Conservation (phyloP, 2,888 invertebrate species). For the Mongoloraphidia duomilia region DNA sequence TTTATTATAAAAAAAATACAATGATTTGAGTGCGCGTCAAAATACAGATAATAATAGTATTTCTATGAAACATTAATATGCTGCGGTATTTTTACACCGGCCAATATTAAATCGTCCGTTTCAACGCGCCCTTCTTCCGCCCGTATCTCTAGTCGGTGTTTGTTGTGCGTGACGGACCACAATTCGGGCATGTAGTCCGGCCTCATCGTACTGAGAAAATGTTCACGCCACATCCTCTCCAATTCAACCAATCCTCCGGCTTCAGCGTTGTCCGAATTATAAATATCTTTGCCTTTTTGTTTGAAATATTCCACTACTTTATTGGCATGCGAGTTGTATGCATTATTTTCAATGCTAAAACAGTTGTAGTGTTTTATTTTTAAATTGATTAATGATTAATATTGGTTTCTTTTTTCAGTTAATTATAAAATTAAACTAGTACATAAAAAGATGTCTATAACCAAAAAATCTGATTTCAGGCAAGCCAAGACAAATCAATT, state of each 20-base stretch:
- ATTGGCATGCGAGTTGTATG: conserved; percentile 39
- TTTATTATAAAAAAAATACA: too few relatives aligned
- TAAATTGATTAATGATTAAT: neutral
- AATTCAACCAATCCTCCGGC: conserved; percentile 45
- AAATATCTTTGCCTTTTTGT: conserved; percentile 23
- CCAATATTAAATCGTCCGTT: conserved; percentile 19
- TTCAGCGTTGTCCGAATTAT: neutral
- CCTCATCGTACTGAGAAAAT: conserved; percentile 57
- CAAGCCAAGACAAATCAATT: too few relatives aligned
- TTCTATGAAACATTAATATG: too few relatives aligned
- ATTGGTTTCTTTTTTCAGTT: neutral
- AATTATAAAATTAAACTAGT: neutral
- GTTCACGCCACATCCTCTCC: conserved; percentile 60
- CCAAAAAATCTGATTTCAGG: too few relatives aligned
- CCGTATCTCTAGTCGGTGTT: conserved; percentile 39
- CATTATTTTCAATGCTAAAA: conserved; percentile 31
- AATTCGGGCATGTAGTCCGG: conserved; percentile 54
- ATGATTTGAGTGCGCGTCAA: too few relatives aligned
- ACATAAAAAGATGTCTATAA: too few relatives aligned
- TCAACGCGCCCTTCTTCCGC: conserved; percentile 36
- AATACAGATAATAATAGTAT: too few relatives aligned
- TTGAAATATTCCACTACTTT: conserved; percentile 44
- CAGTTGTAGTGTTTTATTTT: neutral
- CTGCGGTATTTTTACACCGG: neutral
- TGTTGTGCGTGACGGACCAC: conserved; percentile 64